phyloP scores from a whole-genome alignment of 2,888 invertebrate genomes.

The Pristionchus mayeri region DNA sequence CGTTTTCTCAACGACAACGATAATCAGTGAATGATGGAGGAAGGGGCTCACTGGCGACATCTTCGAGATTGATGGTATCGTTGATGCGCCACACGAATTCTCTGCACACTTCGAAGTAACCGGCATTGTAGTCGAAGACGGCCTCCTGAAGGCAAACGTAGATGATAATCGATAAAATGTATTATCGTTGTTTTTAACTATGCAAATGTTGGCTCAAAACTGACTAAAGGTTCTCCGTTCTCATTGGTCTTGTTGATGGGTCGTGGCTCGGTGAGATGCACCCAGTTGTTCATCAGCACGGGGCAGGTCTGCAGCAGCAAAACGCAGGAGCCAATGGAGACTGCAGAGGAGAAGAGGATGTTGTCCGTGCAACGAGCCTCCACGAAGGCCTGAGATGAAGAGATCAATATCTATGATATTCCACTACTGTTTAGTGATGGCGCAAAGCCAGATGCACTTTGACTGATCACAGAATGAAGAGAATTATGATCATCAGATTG shows the following conservation, averaged over 20 bases:
- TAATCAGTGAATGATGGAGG: too few relatives aligned
- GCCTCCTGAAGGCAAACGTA: slow-evolving; percentile 61
- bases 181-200: too few relatives aligned
- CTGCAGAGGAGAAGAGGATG: slow-evolving; percentile 60
- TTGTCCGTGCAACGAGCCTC: slow-evolving; percentile 69
- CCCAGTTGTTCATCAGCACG: slow-evolving; percentile 71
- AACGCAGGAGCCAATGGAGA: slow-evolving; percentile 58
- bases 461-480: too few relatives aligned
- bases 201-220: too few relatives aligned
- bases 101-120: slow-evolving; percentile 75
- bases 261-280: slow-evolving; percentile 72
- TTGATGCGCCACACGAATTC: slow-evolving; percentile 56
- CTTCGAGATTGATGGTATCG: slow-evolving; percentile 57
- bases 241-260: slow-evolving; percentile 73
- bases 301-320: slow-evolving; percentile 62
- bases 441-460: too few relatives aligned
- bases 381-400: slow-evolving; percentile 57
- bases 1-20: slow-evolving; percentile 54
- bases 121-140: slow-evolving; percentile 71
- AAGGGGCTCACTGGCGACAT: slow-evolving; percentile 58
- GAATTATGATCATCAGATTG: background rate
- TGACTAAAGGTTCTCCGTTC: slow-evolving; percentile 70
- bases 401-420: too few relatives aligned
- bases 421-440: too few relatives aligned
- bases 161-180: too few relatives aligned